Conservation (phyloP, 2,113 vertebrate genomes). For the Silurus meridionalis region DNA sequence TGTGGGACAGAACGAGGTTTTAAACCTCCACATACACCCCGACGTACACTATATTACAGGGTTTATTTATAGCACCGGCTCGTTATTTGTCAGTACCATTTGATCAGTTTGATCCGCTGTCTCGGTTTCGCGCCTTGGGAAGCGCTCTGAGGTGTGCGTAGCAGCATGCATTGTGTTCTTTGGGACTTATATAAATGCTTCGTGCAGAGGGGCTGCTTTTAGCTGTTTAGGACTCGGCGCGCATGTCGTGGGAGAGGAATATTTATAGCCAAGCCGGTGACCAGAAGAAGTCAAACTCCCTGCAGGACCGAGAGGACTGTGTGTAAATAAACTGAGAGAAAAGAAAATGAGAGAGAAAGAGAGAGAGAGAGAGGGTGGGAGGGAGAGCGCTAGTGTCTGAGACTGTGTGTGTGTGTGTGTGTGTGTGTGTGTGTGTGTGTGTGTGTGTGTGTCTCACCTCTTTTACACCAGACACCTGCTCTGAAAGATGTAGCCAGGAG, state of each 20-base stretch:
- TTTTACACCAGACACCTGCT: background rate
- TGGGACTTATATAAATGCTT: conserved; percentile 32
- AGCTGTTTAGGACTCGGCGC: conserved; percentile 17
- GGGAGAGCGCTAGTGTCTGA: conserved; percentile 25
- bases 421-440: background rate
- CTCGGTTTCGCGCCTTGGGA: background rate
- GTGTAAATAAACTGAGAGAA: conserved; percentile 29
- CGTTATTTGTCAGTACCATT: conserved; percentile 7
- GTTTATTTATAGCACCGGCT: conserved; percentile 17
- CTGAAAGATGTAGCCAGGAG: background rate
- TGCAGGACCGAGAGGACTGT: conserved; percentile 21
- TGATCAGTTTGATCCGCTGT: conserved; percentile 31
- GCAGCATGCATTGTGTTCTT: background rate
- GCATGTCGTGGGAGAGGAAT: conserved; percentile 26
- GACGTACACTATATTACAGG: background rate
- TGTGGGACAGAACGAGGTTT: background rate
- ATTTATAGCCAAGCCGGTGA: conserved; percentile 35
- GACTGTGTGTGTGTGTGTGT: background rate
- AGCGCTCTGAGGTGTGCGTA: background rate
- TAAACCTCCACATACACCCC: background rate
- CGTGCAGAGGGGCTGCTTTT: conserved; percentile 13
- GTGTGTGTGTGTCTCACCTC: background rate
- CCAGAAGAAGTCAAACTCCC: conserved; percentile 39
- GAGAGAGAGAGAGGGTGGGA: conserved; percentile 32
- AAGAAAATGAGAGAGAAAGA: background rate